Evolutionary conservation across 2,888 invertebrate species (phyloP), one percentile per base, ranked within the genome.

Genomic region (Conus canariensis): DNA sequence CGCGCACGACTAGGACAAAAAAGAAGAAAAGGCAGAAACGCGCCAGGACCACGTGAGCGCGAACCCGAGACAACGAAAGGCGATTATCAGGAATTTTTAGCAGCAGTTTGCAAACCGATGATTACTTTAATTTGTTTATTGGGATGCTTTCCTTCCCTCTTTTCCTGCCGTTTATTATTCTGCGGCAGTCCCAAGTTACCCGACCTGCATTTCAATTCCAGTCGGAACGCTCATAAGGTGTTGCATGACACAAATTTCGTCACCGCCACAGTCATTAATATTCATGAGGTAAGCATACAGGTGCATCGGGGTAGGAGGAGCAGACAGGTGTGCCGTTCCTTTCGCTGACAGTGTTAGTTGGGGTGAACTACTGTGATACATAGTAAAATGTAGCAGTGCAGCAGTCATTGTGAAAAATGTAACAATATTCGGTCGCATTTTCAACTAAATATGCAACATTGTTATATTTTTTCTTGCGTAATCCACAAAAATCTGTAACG

Each of bases 281-380:
- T 74, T 74, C 74, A 74, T 74, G 74, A 74, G 9, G 74, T 74
- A 19, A 74, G 74, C 74, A 74, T 74, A 74, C 74, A 74, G 74
- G 74, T 74, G 74, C 74, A 16, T 8, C 8, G n/a, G 70, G 19
- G 74, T 22, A n/a, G 22, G 7, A 5, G 74, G 9, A 74, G 19
- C n/a, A 74, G 74, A 74, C 74, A n/a, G 25, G 74, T 74, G 74
- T 74, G n/a, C 22, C 74, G 7, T 74, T 74, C 74, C 74, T n/a
- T 74, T 74, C n/a, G 74, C 74, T 74, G 74, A 74, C n/a, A n/a
- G 74, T 74, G n/a, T 74, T 74, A n/a, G n/a, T 74, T 74, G 9
- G 74, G 74, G n/a, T 74, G 70, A 74, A 74, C 22, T 74, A n/a
- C 60, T 60, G 30, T 30, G 30, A 30, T 2, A 30, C 30, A 30